A percentile compares a stretch with the other conserved stretches of the same genome.
Evolutionary conservation across 2,888 invertebrate genomes (phyloP).

Genomic region (Drosophila mimetica): DNA sequence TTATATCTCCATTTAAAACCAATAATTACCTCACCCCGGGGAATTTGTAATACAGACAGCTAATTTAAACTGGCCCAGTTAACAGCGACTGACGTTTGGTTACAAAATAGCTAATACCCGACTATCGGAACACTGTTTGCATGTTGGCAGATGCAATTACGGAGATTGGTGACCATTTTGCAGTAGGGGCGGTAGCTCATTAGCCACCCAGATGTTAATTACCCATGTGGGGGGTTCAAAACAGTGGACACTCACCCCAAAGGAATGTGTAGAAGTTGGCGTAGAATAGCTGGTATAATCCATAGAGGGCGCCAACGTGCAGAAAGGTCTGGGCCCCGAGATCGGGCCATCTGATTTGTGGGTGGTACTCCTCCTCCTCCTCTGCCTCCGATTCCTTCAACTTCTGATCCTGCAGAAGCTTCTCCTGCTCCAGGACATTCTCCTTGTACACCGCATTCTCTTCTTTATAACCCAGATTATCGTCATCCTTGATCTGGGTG

Average conservation of each 20-base stretch:
- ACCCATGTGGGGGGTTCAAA: background rate
- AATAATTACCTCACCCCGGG: constrained; percentile 16
- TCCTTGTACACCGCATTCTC: constrained; percentile 82
- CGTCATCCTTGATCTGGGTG: constrained; percentile 55
- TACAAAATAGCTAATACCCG: constrained; percentile 26
- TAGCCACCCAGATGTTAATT: constrained; percentile 46
- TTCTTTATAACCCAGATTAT: constrained; percentile 76
- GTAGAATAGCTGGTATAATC: constrained; percentile 87
- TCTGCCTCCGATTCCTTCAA: constrained; percentile 25
- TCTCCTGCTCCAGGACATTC: constrained; percentile 17
- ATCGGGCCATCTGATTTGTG: constrained; percentile 90
- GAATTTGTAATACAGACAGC: constrained; percentile 3
- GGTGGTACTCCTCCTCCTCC: constrained; percentile 84
- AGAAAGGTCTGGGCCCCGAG: constrained; percentile 88
- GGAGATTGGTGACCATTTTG: constrained; percentile 4
- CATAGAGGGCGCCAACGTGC: constrained; percentile 89
- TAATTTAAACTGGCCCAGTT: constrained; percentile 25
- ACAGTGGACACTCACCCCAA: constrained; percentile 88
- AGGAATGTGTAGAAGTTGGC: constrained; percentile 88
- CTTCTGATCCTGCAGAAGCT: constrained; percentile 12
- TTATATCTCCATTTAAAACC: background rate
- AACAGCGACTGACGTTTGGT: background rate
- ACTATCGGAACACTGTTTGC: constrained; percentile 24
- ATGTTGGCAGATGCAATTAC: constrained; percentile 54
- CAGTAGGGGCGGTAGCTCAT: constrained; percentile 8